Evolutionary conservation across 2,888 invertebrate species (phyloP), one percentile per base, ranked within the genome.

Genomic region (Conchocele bisecta): DNA sequence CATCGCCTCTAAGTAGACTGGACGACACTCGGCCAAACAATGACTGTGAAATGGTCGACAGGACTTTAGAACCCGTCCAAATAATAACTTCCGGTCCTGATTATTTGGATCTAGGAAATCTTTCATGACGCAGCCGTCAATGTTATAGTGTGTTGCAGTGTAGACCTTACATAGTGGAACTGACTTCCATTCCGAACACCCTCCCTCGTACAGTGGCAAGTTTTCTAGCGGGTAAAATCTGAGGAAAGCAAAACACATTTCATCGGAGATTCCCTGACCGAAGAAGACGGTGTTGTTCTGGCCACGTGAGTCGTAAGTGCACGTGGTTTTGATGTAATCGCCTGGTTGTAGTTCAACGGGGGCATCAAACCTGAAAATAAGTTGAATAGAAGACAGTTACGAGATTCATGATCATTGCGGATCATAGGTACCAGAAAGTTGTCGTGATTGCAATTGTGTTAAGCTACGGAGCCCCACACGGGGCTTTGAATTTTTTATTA

Each of bases 231-330:
- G 64, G 46, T 64, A 64, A 28, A 37, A 64, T 22, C 64, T 64
- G 33, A 64, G 37, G 26, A 64, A 64, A 11, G 44, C 56, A n/a
- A 64, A 64, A 31, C 64, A 64, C 64, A 64, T 64, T 35, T 64
- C 64, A n/a, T 64, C 64, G 11, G 17, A 13, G n/a, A 56, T 64
- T 3, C 64, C 56, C 3, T 20, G 13, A 15, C 64, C 64, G 20
- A 64, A 56, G 9, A 2, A 28, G 3, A 46, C 33, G 6, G 56
- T 28, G 3, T 22, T 11, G 0, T 42, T 33, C 1, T 44, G 31
- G 22, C 35, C 41, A 37, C 22, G 26, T n/a, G 54, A 54, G 24
- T 64, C 48, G 37, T 26, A 64, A 7, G 26, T 46, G 20, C 64
- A 64, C 1, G 64, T 56, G 31, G 64, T 64, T 20, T 29, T 54